Percentiles rank a stretch among this genome's conserved stretches.
phyloP scores from a whole-genome alignment of 1,140 invertebrate species.

The Drosophila erecta region DNA sequence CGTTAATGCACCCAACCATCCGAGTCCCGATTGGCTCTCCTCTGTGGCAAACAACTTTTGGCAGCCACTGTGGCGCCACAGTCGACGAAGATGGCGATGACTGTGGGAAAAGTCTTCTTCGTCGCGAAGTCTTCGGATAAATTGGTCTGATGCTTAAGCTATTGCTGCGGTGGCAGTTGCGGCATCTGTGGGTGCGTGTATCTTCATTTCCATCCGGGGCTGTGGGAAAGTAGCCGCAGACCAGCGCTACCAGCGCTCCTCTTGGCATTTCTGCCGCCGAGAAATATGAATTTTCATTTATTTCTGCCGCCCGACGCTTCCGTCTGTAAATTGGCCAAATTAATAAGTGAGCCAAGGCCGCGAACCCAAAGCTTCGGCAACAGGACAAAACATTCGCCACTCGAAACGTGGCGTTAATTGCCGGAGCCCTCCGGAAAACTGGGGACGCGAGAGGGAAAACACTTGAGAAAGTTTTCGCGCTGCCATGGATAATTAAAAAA shows the following conservation, averaged over 20 bases:
- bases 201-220: conserved; percentile 32
- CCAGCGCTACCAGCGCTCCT: not conserved
- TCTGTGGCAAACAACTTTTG: conserved; percentile 66
- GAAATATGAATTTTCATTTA: conserved; percentile 72
- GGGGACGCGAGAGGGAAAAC: conserved; percentile 37
- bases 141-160: conserved; percentile 4
- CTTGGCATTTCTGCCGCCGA: conserved; percentile 7
- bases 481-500: conserved; percentile 62
- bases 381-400: conserved; percentile 49
- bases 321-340: conserved; percentile 72
- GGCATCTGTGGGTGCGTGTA: conserved; percentile 64
- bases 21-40: conserved; percentile 39
- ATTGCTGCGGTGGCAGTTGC: conserved; percentile 24
- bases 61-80: conserved; percentile 61
- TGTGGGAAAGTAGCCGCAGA: conserved; percentile 50
- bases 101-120: conserved; percentile 68
- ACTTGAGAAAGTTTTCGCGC: conserved; percentile 64
- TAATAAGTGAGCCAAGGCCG: conserved; percentile 63
- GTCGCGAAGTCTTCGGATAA: conserved; percentile 12
- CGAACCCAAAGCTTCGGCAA: conserved; percentile 15
- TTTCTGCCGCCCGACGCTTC: conserved; percentile 63
- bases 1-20: conserved; percentile 13
- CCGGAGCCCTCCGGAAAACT: conserved; percentile 51
- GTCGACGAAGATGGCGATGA: conserved; percentile 10
- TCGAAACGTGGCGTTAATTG: conserved; percentile 69